Percentiles rank a stretch among this genome's conserved stretches.
phyloP scores from a whole-genome alignment of 2,113 vertebrate genomes.

The Chaetorhynchus papuensis region DNA sequence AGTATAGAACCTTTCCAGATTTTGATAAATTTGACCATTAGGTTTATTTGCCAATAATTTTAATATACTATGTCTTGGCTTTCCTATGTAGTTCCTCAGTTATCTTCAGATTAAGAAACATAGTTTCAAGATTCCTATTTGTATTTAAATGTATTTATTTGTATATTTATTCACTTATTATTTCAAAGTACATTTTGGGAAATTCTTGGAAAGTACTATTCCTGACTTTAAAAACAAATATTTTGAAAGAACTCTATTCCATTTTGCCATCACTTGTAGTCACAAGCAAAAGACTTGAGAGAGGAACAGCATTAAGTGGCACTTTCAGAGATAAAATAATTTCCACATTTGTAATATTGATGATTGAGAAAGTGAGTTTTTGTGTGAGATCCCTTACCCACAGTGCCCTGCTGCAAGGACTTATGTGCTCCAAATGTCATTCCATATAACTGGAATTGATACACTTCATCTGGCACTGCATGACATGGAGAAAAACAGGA shows the following conservation, averaged over 20 bases:
- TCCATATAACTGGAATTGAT: not conserved
- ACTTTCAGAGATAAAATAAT: not conserved
- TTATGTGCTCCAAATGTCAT: not conserved
- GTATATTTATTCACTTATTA: not conserved
- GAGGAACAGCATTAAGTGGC: not conserved
- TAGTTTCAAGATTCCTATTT: not conserved
- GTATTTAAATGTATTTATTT: not conserved
- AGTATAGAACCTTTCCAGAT: not conserved
- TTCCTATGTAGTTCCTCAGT: not conserved
- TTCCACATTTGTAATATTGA: not conserved
- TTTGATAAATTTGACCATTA: slow-evolving; percentile 48
- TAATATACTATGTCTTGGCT: not conserved
- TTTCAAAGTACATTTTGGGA: not conserved
- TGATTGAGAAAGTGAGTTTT: not conserved
- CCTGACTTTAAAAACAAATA: not conserved
- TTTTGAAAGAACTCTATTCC: not conserved
- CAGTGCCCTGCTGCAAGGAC: not conserved
- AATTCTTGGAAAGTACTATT: not conserved
- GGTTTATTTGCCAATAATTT: slow-evolving; percentile 33
- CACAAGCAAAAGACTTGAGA: not conserved
- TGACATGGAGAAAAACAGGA: not conserved
- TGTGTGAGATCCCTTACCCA: not conserved
- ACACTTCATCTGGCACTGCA: not conserved
- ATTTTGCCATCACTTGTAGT: not conserved
- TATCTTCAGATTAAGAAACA: not conserved